phyloP scores from a whole-genome alignment of 1,140 invertebrate species.

The Contarinia nasturtii region DNA sequence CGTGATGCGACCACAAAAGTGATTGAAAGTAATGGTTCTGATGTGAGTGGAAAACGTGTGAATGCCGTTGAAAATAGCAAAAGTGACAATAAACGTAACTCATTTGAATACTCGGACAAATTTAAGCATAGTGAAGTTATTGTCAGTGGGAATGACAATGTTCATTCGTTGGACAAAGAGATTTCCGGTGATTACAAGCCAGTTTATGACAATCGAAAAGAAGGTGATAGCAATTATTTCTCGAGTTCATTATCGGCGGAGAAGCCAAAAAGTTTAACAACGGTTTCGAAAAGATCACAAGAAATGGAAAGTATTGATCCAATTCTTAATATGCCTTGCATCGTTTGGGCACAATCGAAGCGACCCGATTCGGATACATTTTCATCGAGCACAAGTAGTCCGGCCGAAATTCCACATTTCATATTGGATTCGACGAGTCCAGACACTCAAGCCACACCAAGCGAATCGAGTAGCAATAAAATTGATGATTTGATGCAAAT shows the following conservation, averaged over 20 bases:
- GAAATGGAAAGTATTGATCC: slow-evolving; percentile 18
- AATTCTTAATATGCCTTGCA: slow-evolving; percentile 38
- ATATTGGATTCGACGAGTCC: slow-evolving; percentile 23
- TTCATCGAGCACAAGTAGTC: slow-evolving; percentile 16
- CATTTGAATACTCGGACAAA: too few relatives aligned
- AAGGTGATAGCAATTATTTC: too few relatives aligned
- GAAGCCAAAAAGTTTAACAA: slow-evolving; percentile 17
- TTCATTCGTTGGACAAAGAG: not conserved
- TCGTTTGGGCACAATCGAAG: slow-evolving; percentile 33
- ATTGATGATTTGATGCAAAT: slow-evolving; percentile 40
- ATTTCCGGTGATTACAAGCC: not conserved
- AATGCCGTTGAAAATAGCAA: slow-evolving; percentile 6
- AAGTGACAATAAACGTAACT: too few relatives aligned
- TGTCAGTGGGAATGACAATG: too few relatives aligned
- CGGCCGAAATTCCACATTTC: slow-evolving; percentile 23
- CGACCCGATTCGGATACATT: slow-evolving; percentile 11
- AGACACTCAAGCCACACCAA: slow-evolving; percentile 26
- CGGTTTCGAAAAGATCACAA: slow-evolving; percentile 11
- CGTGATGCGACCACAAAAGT: slow-evolving; percentile 13
- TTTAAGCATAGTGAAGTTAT: too few relatives aligned
- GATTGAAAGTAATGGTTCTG: slow-evolving; percentile 16
- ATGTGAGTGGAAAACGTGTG: slow-evolving; percentile 27
- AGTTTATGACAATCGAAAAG: too few relatives aligned
- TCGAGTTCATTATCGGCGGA: not conserved
- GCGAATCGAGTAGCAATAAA: slow-evolving; percentile 44